phyloP scores from a whole-genome alignment of 2,888 invertebrate genomes.

The Escarpia spicata region DNA sequence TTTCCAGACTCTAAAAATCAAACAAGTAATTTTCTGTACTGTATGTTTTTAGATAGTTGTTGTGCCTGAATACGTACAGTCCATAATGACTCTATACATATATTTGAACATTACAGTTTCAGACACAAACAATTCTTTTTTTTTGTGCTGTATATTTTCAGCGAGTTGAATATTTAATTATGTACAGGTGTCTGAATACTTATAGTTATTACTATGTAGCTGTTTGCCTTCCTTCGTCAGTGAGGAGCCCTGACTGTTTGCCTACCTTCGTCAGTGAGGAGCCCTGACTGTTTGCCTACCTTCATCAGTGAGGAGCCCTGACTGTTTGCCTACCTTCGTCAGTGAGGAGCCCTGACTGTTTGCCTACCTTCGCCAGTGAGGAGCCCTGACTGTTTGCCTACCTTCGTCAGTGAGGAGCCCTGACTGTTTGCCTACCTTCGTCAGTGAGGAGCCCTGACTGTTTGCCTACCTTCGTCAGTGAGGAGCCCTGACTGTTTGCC shows the following conservation, averaged over 20 bases:
- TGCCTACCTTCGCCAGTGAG: constrained; percentile 35
- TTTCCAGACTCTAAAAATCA: too few species aligned
- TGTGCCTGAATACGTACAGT: too few species aligned
- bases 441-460: constrained; percentile 30
- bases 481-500: constrained; percentile 28
- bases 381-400: constrained; percentile 31
- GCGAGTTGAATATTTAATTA: too few species aligned
- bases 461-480: constrained; percentile 35
- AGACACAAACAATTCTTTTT: too few species aligned
- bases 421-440: constrained; percentile 33
- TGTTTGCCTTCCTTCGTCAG: constrained; percentile 34
- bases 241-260: constrained; percentile 30
- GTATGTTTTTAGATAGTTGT: too few species aligned
- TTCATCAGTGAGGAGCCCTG: constrained; percentile 35
- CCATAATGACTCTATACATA: too few species aligned
- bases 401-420: constrained; percentile 38
- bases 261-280: constrained; percentile 37
- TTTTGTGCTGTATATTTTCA: too few species aligned
- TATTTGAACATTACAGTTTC: too few species aligned
- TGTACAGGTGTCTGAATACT: too few species aligned
- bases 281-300: constrained; percentile 33
- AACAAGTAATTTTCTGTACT: too few species aligned
- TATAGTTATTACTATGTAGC: too few species aligned
- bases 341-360: constrained; percentile 30
- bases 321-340: constrained; percentile 34